phyloP scores from a whole-genome alignment of 2,113 vertebrate species.

The Odocoileus virginianus region DNA sequence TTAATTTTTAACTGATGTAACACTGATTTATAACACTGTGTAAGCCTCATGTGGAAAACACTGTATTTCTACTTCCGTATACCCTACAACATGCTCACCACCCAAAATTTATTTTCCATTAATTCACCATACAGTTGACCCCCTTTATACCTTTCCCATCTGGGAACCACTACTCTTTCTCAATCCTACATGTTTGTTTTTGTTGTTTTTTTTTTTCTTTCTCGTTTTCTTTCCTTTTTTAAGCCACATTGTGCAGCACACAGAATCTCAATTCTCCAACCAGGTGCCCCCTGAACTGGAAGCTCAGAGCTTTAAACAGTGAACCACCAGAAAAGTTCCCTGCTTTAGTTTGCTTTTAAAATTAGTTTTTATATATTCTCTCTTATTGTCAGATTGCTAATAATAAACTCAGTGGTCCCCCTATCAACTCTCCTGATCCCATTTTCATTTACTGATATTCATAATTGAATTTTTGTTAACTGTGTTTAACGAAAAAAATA shows the following conservation, averaged over 20 bases:
- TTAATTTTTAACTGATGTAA: not conserved
- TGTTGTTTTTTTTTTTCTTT: not conserved
- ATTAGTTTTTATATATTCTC: not conserved
- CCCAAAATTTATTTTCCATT: not conserved
- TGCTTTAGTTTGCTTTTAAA: not conserved
- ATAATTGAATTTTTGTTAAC: not conserved
- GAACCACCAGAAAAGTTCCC: not conserved
- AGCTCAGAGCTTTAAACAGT: not conserved
- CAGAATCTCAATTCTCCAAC: not conserved
- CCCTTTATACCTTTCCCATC: not conserved
- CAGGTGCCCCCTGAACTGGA: not conserved
- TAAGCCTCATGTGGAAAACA: not conserved
- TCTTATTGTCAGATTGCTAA: not conserved
- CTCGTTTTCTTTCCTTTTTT: not conserved
- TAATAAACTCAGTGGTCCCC: not conserved
- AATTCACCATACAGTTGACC: not conserved
- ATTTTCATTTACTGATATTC: not conserved
- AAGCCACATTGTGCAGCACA: not conserved
- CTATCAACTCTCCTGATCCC: not conserved
- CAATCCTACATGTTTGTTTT: not conserved
- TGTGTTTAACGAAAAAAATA: not conserved
- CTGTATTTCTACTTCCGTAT: not conserved
- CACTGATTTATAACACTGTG: not conserved
- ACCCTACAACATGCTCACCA: not conserved
- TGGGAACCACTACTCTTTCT: not conserved